Evolutionary conservation across 2,888 invertebrate species (phyloP), one percentile per base, ranked within the genome.

Genomic region (Philereme transversata): DNA sequence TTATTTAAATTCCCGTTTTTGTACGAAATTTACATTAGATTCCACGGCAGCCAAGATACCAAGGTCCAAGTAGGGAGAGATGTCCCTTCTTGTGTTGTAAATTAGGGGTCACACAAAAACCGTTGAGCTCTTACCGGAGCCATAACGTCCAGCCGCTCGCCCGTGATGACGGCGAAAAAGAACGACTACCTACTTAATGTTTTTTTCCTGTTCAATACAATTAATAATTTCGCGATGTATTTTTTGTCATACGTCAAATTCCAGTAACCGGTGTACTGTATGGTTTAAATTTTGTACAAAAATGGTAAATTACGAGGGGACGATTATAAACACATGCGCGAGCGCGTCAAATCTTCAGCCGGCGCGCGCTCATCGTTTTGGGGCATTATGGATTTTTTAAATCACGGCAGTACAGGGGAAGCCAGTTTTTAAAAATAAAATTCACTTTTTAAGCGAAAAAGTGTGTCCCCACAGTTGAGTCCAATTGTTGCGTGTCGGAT

Each of bases 331-430:
- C 92, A 91, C 88, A 90, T 91, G 91, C 91, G 90, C 89, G 84
- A 89, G 91, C 91, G 91, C 90, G 88, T 88, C 91, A 92, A 91
- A 91, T 91, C 87, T 87, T 90, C 91, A 92, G 91, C 90, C 90
- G 91, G 90, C 91, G 89, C 83, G 83, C 87, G 90, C 83, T 69
- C 76, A 68, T 73, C 83, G 83, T 80, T 79, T 83, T 75, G 83
- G 81, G 84, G 84, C 82, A 83, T 90, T 90, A 89, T 81, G 84
- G 90, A 86, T 88, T 90, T 92, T 92, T 91, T 89, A 89, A 87
- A 85, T 83, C 79, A 80, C 81, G 76, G 81, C 81, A 83, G 81
- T 76, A 78, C 82, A 79, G 81, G 89, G 88, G 87, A 87, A 85
- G 78, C 79, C 78, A 77, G 77, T 83, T 90, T 91, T 90, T 83